phyloP scores from a whole-genome alignment of 2,113 vertebrate genomes.

The Misgurnus anguillicaudatus region DNA sequence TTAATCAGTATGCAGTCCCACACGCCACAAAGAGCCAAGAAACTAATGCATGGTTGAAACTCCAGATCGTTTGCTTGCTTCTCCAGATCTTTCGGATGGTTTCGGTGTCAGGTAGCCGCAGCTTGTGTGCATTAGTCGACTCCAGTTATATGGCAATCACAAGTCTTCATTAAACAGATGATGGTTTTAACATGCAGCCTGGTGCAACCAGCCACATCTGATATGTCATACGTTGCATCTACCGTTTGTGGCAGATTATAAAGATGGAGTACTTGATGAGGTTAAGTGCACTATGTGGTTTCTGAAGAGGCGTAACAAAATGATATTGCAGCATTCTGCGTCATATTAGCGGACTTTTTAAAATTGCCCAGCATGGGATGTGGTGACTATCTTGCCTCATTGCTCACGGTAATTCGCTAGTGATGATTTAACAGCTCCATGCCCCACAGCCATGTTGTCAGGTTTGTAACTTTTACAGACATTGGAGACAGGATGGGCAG shows the following conservation, averaged over 20 bases:
- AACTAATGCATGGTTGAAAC: conserved; percentile 47
- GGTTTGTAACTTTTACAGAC: too few relatives aligned
- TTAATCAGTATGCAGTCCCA: conserved; percentile 61
- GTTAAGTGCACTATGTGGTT: conserved; percentile 23
- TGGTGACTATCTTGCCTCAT: conserved; percentile 51
- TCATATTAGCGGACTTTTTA: conserved; percentile 46
- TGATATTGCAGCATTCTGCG: conserved; percentile 57
- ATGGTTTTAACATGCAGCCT: conserved; percentile 49
- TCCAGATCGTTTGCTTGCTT: conserved; percentile 52
- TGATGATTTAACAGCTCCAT: conserved; percentile 44
- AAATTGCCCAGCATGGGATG: conserved; percentile 47
- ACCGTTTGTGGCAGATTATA: conserved; percentile 13
- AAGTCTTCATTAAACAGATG: conserved; percentile 41
- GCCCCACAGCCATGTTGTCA: not conserved
- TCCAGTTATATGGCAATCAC: conserved; percentile 39
- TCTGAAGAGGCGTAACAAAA: conserved; percentile 42
- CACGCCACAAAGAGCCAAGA: conserved; percentile 44
- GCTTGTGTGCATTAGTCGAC: conserved; percentile 39
- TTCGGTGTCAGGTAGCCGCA: conserved; percentile 56
- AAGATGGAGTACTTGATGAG: conserved; percentile 14
- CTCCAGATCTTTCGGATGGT: conserved; percentile 54
- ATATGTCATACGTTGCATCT: conserved; percentile 21
- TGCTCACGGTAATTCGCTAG: conserved; percentile 31
- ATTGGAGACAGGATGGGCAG: too few relatives aligned
- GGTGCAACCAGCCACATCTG: conserved; percentile 34